Conservation (phyloP, 2,888 invertebrate genomes). For the Diploptera punctata region DNA sequence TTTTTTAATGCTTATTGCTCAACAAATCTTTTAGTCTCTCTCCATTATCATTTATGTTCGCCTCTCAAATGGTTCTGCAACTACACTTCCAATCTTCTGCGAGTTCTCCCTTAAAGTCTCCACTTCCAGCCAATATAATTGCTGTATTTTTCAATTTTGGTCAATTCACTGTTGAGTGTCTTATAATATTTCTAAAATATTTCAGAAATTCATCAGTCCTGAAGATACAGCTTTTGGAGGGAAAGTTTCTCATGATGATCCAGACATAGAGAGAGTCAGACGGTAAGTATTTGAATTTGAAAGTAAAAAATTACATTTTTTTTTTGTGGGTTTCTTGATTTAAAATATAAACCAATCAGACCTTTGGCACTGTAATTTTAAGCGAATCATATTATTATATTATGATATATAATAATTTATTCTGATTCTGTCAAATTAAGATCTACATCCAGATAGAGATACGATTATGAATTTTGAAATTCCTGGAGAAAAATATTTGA, state of each 20-base stretch:
- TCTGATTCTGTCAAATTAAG: too few relatives aligned
- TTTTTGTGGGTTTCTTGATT: too few relatives aligned
- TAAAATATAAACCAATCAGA: too few relatives aligned
- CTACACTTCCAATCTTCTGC: not conserved
- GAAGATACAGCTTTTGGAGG: slow-evolving; percentile 58
- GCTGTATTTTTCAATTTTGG: not conserved
- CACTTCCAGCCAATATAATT: not conserved
- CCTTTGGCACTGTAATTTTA: too few relatives aligned
- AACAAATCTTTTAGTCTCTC: not conserved
- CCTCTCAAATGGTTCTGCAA: not conserved
- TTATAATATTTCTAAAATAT: slow-evolving; percentile 30
- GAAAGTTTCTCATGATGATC: slow-evolving; percentile 55
- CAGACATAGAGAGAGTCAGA: slow-evolving; percentile 60
- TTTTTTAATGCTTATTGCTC: not conserved
- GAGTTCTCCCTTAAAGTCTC: not conserved
- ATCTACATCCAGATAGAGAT: too few relatives aligned
- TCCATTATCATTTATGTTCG: too few relatives aligned
- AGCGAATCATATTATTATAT: too few relatives aligned
- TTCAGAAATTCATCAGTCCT: slow-evolving; percentile 61
- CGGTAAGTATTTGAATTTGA: slow-evolving; percentile 49
- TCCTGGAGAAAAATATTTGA: too few relatives aligned
- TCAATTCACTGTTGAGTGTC: not conserved
- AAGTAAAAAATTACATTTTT: too few relatives aligned
- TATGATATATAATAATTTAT: too few relatives aligned
- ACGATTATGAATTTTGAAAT: too few relatives aligned